Base-by-base conservation (phyloP, 2,797 vertebrate genomes). In the Poeciliopsis gracilis region DNA sequence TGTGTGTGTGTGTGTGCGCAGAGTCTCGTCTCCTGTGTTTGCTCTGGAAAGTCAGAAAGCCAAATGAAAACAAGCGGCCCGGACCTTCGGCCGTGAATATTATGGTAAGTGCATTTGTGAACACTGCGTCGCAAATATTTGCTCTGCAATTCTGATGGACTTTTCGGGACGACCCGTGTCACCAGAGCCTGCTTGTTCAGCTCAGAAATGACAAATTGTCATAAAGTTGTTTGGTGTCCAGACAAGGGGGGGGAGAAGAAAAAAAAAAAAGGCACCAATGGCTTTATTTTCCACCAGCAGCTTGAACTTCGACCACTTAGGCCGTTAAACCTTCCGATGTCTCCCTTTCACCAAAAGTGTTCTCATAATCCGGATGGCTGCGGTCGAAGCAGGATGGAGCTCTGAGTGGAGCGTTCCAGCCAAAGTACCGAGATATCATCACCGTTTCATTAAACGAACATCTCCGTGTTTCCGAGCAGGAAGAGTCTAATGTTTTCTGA, bases 341-440 rank as follows among this genome's bases (percentile, higher is more conserved):
- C 89, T 75, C 75, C 76, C 71, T 77, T 77, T 72, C 72, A 75
- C 79, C 83, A 57, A 84, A 78, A 82, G 80, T 61, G 55, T 43
- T 79, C 77, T 85, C 70, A 77, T 69, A 75, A 85, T 81, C 87
- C 73, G 38, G 84, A 84, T 72, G 86, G 76, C 79, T 88, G 89
- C 25, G 82, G 87, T 89, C 63, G 30, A n/a, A 85, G 85, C 88
- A 84, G 89, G 86, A 87, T 77, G 86, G 81, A 82, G 81, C 79
- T 73, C 83, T 77, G 77, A 79, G 51, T 55, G 61, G 80, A 77
- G 83, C 46, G 66, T 83, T 86, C 74, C 85, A 77, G 90, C 86
- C 86, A 84, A 73, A 90, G 88, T 84, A 51, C 79, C 0, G 70
- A 91, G 90, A 93, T 89, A 90, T 93, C 89, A 90, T 91, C 88